Percentiles rank a stretch among this genome's conserved stretches.
These are phyloP conservation scores for Oscheius myriophilus DNA, from an alignment of 2,888 invertebrate genomes.

Conservation along the genomic window DNA sequence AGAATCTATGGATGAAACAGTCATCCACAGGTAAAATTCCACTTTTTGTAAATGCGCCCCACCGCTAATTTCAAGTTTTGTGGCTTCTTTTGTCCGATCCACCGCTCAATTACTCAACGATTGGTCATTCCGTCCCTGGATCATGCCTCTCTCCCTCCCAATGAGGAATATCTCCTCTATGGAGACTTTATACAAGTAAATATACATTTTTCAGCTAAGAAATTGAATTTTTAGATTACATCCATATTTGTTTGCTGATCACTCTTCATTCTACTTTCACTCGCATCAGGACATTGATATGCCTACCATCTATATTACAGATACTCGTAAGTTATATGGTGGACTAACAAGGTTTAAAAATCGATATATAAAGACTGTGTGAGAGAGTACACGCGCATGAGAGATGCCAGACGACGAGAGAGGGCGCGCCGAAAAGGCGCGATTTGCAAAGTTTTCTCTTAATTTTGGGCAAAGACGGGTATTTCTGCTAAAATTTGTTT, in stretches of 20 bases:
- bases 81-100: slow-evolving; percentile 38
- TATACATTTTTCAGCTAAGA: neutral
- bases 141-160: slow-evolving; percentile 40
- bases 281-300: slow-evolving; percentile 38
- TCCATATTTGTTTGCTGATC: slow-evolving; percentile 51
- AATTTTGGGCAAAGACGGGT: too few species aligned
- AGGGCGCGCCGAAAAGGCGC: too few species aligned
- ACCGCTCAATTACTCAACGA: slow-evolving; percentile 43
- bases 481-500: too few species aligned
- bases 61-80: slow-evolving; percentile 34
- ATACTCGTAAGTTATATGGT: slow-evolving; percentile 45
- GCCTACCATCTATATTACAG: slow-evolving; percentile 50
- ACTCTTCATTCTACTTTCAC: slow-evolving; percentile 54
- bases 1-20: slow-evolving; percentile 35
- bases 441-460: too few species aligned
- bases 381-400: too few species aligned
- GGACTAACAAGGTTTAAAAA: too few species aligned
- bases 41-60: slow-evolving; percentile 5
- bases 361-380: too few species aligned
- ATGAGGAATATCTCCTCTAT: slow-evolving; percentile 38
- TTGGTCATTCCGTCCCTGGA: slow-evolving; percentile 54
- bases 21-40: slow-evolving; percentile 36
- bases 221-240: slow-evolving; percentile 39
- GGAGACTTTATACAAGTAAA: slow-evolving; percentile 47
- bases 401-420: too few species aligned